Base-by-base conservation (phyloP, 2,113 vertebrate species). In the Pholis gunnellus region DNA sequence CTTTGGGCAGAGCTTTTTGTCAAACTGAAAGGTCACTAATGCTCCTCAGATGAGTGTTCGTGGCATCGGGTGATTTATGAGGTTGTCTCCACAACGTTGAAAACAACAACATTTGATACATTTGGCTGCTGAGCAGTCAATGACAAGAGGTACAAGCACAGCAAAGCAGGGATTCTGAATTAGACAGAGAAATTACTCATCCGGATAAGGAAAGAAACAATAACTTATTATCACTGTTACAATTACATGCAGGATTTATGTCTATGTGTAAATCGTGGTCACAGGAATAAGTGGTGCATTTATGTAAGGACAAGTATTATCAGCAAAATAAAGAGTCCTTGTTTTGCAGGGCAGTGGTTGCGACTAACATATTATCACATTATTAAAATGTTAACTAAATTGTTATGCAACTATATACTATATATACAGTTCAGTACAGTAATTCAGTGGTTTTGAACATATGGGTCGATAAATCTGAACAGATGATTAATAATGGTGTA, bases 21-120 rank as follows among this genome's bases (percentile, higher is more conserved):
- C 93, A 95, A 87, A 93, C 79, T 95, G 93, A 95, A 93, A 88
- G 93, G 87, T 92, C 82, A 72, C 75, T 92, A 87, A 92, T 46
- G 70, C 38, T 59, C 72, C 67, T 87, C 50, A 83, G 82, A 87
- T 63, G 72, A 79, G 86, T 18, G 66, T 18, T 25, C 18, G 29
- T 38, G 60, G 8, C 36, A 8, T 60, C 52, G 40, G 11, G 34
- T 93, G 95, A 95, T 95, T 87, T 90, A 94, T 92, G 57, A 44
- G 66, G 15, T 78, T 91, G 80, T 91, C 90, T 86, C 56, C 36
- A 71, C 15, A 80, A 72, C 50, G 56, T 13, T 65, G 78, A 85
- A 87, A 92, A 85, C 77, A 90, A 90, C 73, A 84, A 75, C 60
- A 64, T 63, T 81, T 86, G 78, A 91, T 82, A 25, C 59, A 78